These are phyloP conservation scores for Hanleya hanleyi DNA, from an alignment of 2,888 invertebrate species.

Conservation along the genomic window DNA sequence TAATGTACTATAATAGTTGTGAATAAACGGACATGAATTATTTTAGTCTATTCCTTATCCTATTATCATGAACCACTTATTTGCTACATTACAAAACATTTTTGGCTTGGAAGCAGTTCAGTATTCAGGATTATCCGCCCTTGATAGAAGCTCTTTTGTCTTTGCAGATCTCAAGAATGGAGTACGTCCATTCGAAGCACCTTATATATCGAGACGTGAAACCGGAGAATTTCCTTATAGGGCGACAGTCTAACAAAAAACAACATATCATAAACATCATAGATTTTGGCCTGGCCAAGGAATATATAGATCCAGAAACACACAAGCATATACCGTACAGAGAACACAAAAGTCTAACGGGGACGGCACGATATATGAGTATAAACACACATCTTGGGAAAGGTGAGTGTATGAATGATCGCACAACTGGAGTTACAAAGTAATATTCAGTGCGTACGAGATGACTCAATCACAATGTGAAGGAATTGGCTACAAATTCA, in stretches of 20 bases:
- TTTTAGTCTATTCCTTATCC: no score
- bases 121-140: no score
- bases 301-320: constrained; percentile 99
- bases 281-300: constrained; percentile 99
- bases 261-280: constrained; percentile 99
- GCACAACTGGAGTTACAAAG: background rate
- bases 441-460: no score
- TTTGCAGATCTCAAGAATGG: constrained; percentile 96
- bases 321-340: constrained; percentile 98
- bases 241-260: constrained; percentile 95
- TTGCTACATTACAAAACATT: no score
- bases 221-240: constrained; percentile 99
- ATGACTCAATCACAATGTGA: no score
- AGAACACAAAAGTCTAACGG: constrained; percentile 99
- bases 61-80: no score
- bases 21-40: no score
- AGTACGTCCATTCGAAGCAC: constrained; percentile 99
- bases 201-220: constrained; percentile 99
- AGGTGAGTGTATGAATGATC: constrained; percentile 78
- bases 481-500: no score
- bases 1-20: no score
- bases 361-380: constrained; percentile 99
- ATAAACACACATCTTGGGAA: constrained; percentile 99
- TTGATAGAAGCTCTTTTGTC: no score
- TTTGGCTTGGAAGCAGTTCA: no score